Conservation (phyloP, 2,113 vertebrate genomes). For the Naja naja region DNA sequence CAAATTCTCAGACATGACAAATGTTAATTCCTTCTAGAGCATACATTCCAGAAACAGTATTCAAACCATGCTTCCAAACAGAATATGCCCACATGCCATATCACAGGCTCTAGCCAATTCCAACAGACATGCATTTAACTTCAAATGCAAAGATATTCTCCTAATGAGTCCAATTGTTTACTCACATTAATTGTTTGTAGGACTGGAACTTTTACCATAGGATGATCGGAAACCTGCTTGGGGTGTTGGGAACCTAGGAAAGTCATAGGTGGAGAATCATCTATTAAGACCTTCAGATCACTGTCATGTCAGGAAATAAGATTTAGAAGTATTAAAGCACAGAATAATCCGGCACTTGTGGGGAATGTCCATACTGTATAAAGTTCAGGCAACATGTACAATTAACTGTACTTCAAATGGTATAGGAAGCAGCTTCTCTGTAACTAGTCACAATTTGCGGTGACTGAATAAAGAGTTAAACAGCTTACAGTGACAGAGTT, state of each 20-base stretch:
- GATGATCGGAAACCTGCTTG: background rate
- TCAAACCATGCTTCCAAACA: constrained; percentile 27
- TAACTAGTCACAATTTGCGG: fast-evolving
- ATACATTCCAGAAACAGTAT: background rate
- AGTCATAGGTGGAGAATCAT: constrained; percentile 3
- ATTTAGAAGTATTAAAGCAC: background rate
- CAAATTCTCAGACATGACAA: background rate
- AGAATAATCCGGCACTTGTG: background rate
- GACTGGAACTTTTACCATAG: fast-evolving
- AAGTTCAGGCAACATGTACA: background rate
- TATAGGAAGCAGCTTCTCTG: background rate
- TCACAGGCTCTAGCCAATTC: constrained; percentile 5
- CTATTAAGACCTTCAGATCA: constrained; percentile 17
- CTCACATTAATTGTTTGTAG: constrained; percentile 23
- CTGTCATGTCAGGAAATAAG: background rate
- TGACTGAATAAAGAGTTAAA: constrained; percentile 7
- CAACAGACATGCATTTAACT: constrained; percentile 9
- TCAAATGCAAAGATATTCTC: background rate
- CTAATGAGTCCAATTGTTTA: constrained; percentile 1
- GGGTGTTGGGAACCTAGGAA: background rate
- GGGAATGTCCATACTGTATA: background rate
- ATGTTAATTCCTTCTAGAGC: background rate
- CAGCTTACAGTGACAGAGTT: background rate
- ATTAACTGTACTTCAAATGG: background rate
- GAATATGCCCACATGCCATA: constrained; percentile 22